Percentiles rank a stretch among this genome's conserved stretches.
phyloP scores from a whole-genome alignment of 1,140 invertebrate species.

The Drosophila baimaii region DNA sequence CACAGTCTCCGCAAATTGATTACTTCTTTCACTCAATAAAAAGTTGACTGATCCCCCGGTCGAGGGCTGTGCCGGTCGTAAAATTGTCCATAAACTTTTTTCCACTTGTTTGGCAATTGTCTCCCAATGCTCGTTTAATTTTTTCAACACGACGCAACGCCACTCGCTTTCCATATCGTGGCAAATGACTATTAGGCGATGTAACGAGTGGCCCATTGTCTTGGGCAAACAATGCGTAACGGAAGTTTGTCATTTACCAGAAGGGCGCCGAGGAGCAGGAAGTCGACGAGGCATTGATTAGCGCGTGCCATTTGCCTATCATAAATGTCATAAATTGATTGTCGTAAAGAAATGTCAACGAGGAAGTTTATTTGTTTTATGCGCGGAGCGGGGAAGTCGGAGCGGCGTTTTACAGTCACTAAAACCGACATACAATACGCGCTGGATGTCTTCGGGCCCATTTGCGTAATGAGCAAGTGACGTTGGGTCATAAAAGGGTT shows the following conservation, averaged over 20 bases:
- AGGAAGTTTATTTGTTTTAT: slow-evolving; percentile 55
- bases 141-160: slow-evolving; percentile 61
- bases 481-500: slow-evolving; percentile 41
- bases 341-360: slow-evolving; percentile 57
- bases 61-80: slow-evolving; percentile 52
- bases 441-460: slow-evolving; percentile 11
- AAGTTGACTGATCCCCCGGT: slow-evolving; percentile 29
- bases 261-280: slow-evolving; percentile 13
- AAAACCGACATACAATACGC: slow-evolving; percentile 50
- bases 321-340: slow-evolving; percentile 75
- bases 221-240: slow-evolving; percentile 69
- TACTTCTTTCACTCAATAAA: slow-evolving; percentile 62
- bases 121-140: slow-evolving; percentile 71
- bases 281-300: slow-evolving; percentile 70
- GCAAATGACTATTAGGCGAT: slow-evolving; percentile 60
- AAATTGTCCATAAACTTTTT: slow-evolving; percentile 54
- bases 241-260: slow-evolving; percentile 54
- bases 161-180: slow-evolving; percentile 62
- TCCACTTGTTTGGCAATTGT: slow-evolving; percentile 68
- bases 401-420: slow-evolving; percentile 66
- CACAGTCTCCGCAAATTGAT: slow-evolving; percentile 52
- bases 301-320: slow-evolving; percentile 78
- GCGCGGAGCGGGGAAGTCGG: slow-evolving; percentile 10
- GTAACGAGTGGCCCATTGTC: slow-evolving; percentile 49
- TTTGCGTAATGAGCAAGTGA: slow-evolving; percentile 60